phyloP scores from a whole-genome alignment of 1,140 invertebrate species.

The Drosophila bifasciata region DNA sequence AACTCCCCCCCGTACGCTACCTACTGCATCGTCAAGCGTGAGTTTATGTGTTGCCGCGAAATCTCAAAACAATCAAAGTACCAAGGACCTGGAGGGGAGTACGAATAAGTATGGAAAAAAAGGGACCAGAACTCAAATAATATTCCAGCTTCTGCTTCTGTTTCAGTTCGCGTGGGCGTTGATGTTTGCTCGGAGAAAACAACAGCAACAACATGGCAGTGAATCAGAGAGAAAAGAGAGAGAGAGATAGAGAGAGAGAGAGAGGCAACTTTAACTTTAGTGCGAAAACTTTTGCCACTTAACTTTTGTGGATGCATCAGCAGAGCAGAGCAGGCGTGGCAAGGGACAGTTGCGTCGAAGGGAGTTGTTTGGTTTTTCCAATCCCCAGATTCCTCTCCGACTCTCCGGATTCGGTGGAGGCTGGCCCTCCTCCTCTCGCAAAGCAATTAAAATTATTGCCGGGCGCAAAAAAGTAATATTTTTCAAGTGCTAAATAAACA shows the following conservation, averaged over 20 bases:
- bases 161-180: constrained; percentile 69
- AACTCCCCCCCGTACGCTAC: constrained; percentile 8
- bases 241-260: constrained; percentile 19
- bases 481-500: constrained; percentile 83
- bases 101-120: constrained; percentile 32
- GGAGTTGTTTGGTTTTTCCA: constrained; percentile 22
- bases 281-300: constrained; percentile 82
- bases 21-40: constrained; percentile 26
- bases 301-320: constrained; percentile 72
- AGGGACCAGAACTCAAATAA: constrained; percentile 48
- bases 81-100: constrained; percentile 22
- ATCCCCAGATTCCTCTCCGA: constrained; percentile 42
- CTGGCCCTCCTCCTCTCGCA: constrained; percentile 39
- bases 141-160: constrained; percentile 40
- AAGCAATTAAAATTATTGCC: constrained; percentile 84
- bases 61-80: constrained; percentile 80
- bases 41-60: constrained; percentile 79
- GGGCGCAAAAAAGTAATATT: constrained; percentile 81
- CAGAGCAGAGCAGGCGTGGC: too few species aligned
- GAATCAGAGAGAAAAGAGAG: constrained; percentile 21
- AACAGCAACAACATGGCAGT: constrained; percentile 38
- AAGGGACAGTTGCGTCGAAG: not conserved
- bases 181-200: constrained; percentile 76
- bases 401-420: constrained; percentile 20
- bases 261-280: constrained; percentile 73